Conservation (phyloP, 2,888 invertebrate species). For the Mimumesa dahlbomi region DNA sequence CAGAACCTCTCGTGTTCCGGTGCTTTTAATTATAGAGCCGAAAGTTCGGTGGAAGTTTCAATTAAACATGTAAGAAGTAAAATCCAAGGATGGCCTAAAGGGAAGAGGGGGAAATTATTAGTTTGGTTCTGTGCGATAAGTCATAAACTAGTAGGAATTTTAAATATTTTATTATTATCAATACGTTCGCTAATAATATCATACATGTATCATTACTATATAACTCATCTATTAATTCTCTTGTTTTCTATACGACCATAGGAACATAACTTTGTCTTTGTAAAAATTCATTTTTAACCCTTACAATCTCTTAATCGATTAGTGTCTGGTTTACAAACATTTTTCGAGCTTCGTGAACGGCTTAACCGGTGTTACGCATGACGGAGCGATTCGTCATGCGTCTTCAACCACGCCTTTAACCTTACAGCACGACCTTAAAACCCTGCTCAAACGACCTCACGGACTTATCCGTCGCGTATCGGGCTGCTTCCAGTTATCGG, state of each 20-base stretch:
- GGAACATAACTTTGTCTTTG: no score
- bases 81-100: no score
- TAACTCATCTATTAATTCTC: background rate
- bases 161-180: no score
- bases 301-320: no score
- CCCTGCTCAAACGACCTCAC: constrained; percentile 49
- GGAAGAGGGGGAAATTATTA: background rate
- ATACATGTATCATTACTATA: no score
- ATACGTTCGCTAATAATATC: no score
- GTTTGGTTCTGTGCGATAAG: background rate
- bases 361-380: constrained; percentile 11
- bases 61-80: constrained; percentile 36
- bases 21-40: constrained; percentile 61
- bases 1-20: constrained; percentile 41
- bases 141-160: no score
- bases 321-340: no score
- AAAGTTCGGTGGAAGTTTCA: constrained; percentile 49
- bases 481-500: constrained; percentile 75
- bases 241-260: no score
- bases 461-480: constrained; percentile 56
- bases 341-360: background rate
- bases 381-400: constrained; percentile 33
- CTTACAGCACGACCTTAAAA: constrained; percentile 53
- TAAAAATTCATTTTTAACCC: no score
- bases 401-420: constrained; percentile 40